These are phyloP conservation scores for Synanthedon formicaeformis DNA, from an alignment of 2,888 invertebrate genomes.

Conservation along the genomic window DNA sequence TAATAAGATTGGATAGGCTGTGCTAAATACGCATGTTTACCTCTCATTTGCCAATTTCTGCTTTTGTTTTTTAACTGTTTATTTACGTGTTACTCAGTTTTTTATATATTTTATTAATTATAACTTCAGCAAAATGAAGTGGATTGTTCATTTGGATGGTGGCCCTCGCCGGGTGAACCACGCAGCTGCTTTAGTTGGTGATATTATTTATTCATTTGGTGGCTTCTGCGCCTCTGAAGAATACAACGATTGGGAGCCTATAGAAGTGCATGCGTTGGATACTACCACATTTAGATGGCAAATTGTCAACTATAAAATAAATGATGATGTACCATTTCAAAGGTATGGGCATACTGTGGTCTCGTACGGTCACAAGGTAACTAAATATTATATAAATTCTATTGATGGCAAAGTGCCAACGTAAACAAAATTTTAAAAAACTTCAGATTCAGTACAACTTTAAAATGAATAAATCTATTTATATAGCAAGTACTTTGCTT, in stretches of 20 bases:
- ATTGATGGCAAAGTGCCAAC: too few species aligned
- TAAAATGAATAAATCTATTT: too few species aligned
- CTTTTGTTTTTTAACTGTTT: background rate
- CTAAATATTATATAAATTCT: conserved; percentile 1
- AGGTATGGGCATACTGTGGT: conserved; percentile 95
- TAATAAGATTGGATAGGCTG: too few species aligned
- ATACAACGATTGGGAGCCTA: conserved; percentile 79
- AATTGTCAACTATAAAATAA: conserved; percentile 60
- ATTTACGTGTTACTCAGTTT: background rate
- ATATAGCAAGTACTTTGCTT: background rate
- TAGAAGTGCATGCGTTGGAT: conserved; percentile 89
- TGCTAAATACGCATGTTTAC: too few species aligned
- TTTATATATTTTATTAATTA: background rate
- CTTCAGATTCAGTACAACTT: background rate
- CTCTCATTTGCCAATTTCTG: background rate
- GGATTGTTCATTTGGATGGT: conserved; percentile 88
- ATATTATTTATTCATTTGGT: conserved; percentile 89
- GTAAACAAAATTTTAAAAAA: background rate
- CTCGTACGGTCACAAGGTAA: conserved; percentile 76
- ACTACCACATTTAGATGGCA: conserved; percentile 77
- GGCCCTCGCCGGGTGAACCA: conserved; percentile 94
- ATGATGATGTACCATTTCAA: conserved; percentile 77
- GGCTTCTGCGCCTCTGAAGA: conserved; percentile 91
- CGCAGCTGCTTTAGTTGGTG: conserved; percentile 85
- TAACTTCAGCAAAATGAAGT: conserved; percentile 70